phyloP scores from a whole-genome alignment of 2,888 invertebrate species.

The Miltochrista miniata region DNA sequence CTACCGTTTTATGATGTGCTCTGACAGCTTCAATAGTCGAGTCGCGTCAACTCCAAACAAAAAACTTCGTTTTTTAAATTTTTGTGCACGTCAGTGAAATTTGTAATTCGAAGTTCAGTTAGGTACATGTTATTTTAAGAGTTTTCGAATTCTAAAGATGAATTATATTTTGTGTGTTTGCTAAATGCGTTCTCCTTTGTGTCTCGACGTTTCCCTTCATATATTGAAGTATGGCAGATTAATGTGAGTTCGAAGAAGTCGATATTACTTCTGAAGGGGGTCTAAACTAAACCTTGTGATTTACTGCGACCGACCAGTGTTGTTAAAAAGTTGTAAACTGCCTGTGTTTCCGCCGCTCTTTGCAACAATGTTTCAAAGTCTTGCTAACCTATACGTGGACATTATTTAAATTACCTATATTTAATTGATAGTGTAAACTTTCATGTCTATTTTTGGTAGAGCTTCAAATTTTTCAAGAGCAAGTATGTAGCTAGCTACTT shows the following conservation, averaged over 20 bases:
- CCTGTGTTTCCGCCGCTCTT: conserved; percentile 74
- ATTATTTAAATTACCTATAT: not conserved
- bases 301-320: conserved; percentile 72
- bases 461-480: too few relatives aligned
- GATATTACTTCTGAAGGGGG: conserved; percentile 80
- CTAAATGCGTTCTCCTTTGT: conserved; percentile 64
- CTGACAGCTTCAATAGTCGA: conserved; percentile 66
- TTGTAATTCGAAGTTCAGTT: conserved; percentile 32
- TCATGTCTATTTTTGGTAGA: too few relatives aligned
- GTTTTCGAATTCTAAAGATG: conserved; percentile 20
- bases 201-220: conserved; percentile 69
- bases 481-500: too few relatives aligned
- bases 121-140: conserved; percentile 9
- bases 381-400: conserved; percentile 21
- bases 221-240: conserved; percentile 79
- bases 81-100: conserved; percentile 36
- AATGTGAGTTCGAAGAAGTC: conserved; percentile 81
- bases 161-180: conserved; percentile 49
- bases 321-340: conserved; percentile 83
- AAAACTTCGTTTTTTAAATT: conserved; percentile 19
- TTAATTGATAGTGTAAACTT: not conserved
- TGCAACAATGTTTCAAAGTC: conserved; percentile 66
- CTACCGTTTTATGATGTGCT: conserved; percentile 68
- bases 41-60: conserved; percentile 46
- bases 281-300: conserved; percentile 76